Evolutionary conservation across 2,888 invertebrate species (phyloP), one percentile per base, ranked within the genome.

Genomic region (Galeopsomyia nigrocyanea): DNA sequence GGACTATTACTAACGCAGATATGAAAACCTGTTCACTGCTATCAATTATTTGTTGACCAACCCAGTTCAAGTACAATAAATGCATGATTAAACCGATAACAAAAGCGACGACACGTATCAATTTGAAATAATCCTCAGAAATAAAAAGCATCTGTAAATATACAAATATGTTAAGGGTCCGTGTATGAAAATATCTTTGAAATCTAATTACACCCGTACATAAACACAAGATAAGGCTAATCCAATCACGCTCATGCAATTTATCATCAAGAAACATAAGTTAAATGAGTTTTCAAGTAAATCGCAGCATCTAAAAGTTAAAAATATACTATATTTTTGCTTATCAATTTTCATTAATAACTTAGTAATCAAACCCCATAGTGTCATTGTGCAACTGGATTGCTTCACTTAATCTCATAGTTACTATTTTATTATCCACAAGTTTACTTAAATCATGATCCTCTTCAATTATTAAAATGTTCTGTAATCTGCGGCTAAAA

Each of bases 271-370:
- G 21, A 61, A 61, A 16, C 21, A 61, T 14, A 22, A 13, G 14
- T 47, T 61, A 16, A 61, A 61, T 49, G 60, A 61, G 16, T 61
- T 19, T 61, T 61, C 60, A 2, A 49, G 22, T 10, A 61, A 47
- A 16, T n/a, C 21, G 6, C 16, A 47, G n/a, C 60, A 61, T 16
- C 60, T 61, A n/a, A 21, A 16, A 39, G 39, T 7, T 39, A 39
- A 39, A 39, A 3, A 7, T 39, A 1, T 1, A 7, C 13, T 39
- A 13, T 7, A 39, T 39, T 39, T 13, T 39, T 39, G 10, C 1
- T 13, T 39, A 39, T 10, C 1, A 39, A 39, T 26, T 2, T 26
- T 26, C 26, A 26, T 26, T 26, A 3, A 39, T 13, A 7, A 39
- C 7, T 7, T 3, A 13, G 7, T 13, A 13, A 39, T 39, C 39